These are phyloP conservation scores for Actinernus sp. DNA, from an alignment of 92 coral and sea anemone genomes.

Conservation along the genomic window DNA sequence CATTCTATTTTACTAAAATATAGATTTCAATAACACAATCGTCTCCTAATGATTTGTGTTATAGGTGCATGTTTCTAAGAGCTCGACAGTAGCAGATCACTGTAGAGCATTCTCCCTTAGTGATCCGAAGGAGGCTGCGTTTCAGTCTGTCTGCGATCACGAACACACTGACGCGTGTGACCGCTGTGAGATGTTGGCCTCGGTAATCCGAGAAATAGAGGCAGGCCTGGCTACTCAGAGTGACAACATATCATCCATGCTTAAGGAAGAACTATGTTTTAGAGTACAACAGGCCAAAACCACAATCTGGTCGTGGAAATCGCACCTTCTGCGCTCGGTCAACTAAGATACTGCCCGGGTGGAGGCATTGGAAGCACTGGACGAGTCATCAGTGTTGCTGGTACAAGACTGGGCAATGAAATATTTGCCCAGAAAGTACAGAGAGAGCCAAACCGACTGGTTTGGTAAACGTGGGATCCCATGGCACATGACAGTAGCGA, in stretches of 20 bases:
- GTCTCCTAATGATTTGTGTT: not conserved
- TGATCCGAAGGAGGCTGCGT: constrained; percentile 12
- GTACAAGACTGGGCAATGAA: constrained; percentile 57
- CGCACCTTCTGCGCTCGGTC: constrained; percentile 41
- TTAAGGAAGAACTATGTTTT: constrained; percentile 28
- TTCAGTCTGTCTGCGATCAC: constrained; percentile 1
- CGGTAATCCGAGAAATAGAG: constrained; percentile 1
- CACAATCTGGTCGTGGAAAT: constrained; percentile 49
- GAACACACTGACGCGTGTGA: constrained; percentile 15
- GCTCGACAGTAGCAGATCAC: constrained; percentile 21
- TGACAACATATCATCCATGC: constrained; percentile 4
- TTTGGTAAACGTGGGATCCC: constrained; percentile 51
- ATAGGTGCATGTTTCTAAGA: constrained; percentile 19
- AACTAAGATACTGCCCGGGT: constrained; percentile 49
- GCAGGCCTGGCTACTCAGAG: not conserved
- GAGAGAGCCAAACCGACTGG: constrained; percentile 61
- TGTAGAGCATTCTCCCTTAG: constrained; percentile 30
- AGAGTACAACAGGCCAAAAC: constrained; percentile 24
- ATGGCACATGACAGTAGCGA: constrained; percentile 60
- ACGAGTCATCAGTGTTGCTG: constrained; percentile 7
- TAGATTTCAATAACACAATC: too few species aligned
- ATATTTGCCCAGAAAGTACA: constrained; percentile 42
- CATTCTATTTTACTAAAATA: too few species aligned
- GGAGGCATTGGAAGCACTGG: constrained; percentile 22
- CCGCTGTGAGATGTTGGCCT: constrained; percentile 7